A percentile compares a stretch with the other conserved stretches of the same genome.
Conservation (phyloP, 2,888 invertebrate species). For the Phyto melanocephala region DNA sequence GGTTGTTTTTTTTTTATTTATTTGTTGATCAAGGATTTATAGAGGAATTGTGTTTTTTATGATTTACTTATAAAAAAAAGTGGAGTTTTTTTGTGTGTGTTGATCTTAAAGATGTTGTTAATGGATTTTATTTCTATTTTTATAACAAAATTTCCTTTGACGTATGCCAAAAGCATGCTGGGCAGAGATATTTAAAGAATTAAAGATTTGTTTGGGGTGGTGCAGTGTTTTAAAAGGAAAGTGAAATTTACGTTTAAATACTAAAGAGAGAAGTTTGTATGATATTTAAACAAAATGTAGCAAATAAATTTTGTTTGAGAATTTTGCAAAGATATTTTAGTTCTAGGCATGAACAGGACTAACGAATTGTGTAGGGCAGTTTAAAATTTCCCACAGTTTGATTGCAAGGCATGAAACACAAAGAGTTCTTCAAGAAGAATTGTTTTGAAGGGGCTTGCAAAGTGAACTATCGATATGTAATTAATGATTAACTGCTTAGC, state of each 20-base stretch:
- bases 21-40: conserved; percentile 50
- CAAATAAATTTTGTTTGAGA: not conserved
- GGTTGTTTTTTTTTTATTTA: conserved; percentile 22
- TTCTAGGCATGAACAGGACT: no score
- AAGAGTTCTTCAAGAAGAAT: no score
- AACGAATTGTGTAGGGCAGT: no score
- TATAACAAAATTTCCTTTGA: not conserved
- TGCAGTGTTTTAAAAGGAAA: not conserved
- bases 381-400: no score
- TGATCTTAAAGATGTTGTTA: conserved; percentile 36
- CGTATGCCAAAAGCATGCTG: conserved; percentile 64
- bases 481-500: no score
- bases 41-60: conserved; percentile 26
- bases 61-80: conserved; percentile 9
- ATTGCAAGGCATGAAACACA: no score
- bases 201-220: not conserved
- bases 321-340: no score
- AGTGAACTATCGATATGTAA: no score
- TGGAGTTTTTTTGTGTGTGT: conserved; percentile 16
- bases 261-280: not conserved
- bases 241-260: not conserved
- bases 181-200: not conserved
- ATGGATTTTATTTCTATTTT: conserved; percentile 23
- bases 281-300: not conserved
- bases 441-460: no score